Percentiles rank a stretch among this genome's conserved stretches.
phyloP scores from a whole-genome alignment of 2,888 invertebrate genomes.

The Melipona beecheii region DNA sequence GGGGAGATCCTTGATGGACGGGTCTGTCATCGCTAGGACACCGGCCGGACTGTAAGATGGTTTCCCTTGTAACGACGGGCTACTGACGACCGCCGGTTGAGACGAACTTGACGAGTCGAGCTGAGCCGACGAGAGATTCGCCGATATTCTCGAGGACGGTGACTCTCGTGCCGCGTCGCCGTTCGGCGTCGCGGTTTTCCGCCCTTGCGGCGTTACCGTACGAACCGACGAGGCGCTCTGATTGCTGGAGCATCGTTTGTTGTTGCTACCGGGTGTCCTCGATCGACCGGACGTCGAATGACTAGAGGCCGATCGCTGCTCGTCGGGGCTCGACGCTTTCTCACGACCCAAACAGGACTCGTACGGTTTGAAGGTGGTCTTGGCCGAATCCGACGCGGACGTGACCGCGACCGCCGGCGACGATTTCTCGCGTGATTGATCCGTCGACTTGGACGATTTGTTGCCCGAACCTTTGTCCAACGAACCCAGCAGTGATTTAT shows the following conservation, averaged over 20 bases:
- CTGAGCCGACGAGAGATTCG: constrained; percentile 55
- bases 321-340: constrained; percentile 89
- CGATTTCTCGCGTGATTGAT: constrained; percentile 87
- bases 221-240: constrained; percentile 90
- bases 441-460: constrained; percentile 83
- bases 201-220: constrained; percentile 86
- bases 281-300: constrained; percentile 80
- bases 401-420: constrained; percentile 68
- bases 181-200: constrained; percentile 87
- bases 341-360: constrained; percentile 88
- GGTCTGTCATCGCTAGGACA: constrained; percentile 86
- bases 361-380: constrained; percentile 89
- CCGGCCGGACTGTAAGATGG: constrained; percentile 86
- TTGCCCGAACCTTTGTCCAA: constrained; percentile 88
- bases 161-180: constrained; percentile 75
- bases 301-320: constrained; percentile 86
- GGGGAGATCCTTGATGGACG: constrained; percentile 88
- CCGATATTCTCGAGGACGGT: constrained; percentile 80
- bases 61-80: constrained; percentile 72
- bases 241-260: constrained; percentile 89
- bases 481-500: constrained; percentile 90
- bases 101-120: constrained; percentile 77
- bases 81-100: constrained; percentile 67
- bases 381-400: constrained; percentile 44
- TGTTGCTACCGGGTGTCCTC: constrained; percentile 76